phyloP scores from a whole-genome alignment of 2,113 vertebrate species.

The Nycticebus coucang region DNA sequence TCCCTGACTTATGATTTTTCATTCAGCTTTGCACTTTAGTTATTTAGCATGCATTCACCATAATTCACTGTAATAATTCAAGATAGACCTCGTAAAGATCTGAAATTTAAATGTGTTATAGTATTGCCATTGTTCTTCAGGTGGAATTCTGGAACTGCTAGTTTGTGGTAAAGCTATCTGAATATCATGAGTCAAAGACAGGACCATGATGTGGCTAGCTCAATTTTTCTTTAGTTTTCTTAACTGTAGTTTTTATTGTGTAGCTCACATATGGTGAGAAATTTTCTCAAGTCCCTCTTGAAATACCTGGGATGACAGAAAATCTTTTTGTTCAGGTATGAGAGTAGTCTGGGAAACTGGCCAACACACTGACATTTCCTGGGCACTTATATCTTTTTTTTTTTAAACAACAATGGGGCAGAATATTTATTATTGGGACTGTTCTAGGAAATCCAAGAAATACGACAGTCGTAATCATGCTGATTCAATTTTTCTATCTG shows the following conservation, averaged over 20 bases:
- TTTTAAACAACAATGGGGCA: neutral
- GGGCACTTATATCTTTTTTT: neutral
- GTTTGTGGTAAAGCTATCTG: neutral
- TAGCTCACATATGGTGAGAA: neutral
- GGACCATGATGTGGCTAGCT: neutral
- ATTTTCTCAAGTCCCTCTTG: neutral
- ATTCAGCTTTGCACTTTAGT: neutral
- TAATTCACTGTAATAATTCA: neutral
- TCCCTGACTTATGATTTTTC: neutral
- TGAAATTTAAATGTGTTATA: neutral
- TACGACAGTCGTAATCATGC: neutral
- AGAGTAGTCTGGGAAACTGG: slow-evolving; percentile 45
- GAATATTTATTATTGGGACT: slow-evolving; percentile 40
- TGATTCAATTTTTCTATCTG: slow-evolving; percentile 44
- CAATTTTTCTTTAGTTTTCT: slow-evolving; percentile 8
- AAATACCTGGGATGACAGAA: neutral
- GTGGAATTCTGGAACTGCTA: neutral
- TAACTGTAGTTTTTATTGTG: neutral
- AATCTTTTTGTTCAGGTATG: neutral
- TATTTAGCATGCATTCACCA: neutral
- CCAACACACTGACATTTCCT: slow-evolving; percentile 30
- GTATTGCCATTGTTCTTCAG: neutral
- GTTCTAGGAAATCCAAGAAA: slow-evolving; percentile 51
- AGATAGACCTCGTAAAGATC: neutral
- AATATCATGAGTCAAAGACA: neutral